Percentiles rank a stretch among this genome's conserved stretches.
These are phyloP conservation scores for Diplodus sargus DNA, from an alignment of 2,797 vertebrate species.

Conservation along the genomic window DNA sequence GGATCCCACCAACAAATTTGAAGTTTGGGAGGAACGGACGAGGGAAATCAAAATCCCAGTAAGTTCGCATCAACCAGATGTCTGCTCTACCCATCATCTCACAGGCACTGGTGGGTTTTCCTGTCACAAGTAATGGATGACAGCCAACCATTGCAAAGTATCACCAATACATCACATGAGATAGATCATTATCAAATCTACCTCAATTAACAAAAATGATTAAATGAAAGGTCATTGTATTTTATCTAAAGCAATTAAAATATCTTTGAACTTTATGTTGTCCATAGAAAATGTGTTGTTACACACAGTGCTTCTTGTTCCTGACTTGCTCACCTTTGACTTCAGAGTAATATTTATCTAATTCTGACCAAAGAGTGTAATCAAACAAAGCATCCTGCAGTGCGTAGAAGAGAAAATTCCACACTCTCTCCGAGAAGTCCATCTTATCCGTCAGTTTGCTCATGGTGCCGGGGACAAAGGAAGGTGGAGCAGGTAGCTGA, in stretches of 20 bases:
- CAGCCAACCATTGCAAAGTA: neutral
- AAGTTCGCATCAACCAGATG: conserved; percentile 93
- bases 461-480: conserved; percentile 83
- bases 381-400: conserved; percentile 16
- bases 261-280: neutral
- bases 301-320: neutral
- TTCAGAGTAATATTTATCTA: conserved; percentile 85
- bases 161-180: neutral
- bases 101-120: conserved; percentile 77
- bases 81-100: conserved; percentile 90
- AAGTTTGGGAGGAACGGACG: conserved; percentile 92
- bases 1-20: conserved; percentile 92
- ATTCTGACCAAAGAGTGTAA: rapidly evolving
- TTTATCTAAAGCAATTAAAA: neutral
- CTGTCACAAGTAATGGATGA: conserved; percentile 47
- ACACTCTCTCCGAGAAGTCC: conserved; percentile 86
- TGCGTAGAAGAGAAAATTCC: conserved; percentile 84
- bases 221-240: neutral
- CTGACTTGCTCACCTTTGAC: conserved; percentile 68
- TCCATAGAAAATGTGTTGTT: neutral
- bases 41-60: conserved; percentile 96
- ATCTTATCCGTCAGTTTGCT: conserved; percentile 88
- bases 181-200: neutral
- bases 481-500: conserved; percentile 86
- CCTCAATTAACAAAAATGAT: neutral